Evolutionary conservation across 2,888 invertebrate species (phyloP).

Genomic region (Mantis religiosa): DNA sequence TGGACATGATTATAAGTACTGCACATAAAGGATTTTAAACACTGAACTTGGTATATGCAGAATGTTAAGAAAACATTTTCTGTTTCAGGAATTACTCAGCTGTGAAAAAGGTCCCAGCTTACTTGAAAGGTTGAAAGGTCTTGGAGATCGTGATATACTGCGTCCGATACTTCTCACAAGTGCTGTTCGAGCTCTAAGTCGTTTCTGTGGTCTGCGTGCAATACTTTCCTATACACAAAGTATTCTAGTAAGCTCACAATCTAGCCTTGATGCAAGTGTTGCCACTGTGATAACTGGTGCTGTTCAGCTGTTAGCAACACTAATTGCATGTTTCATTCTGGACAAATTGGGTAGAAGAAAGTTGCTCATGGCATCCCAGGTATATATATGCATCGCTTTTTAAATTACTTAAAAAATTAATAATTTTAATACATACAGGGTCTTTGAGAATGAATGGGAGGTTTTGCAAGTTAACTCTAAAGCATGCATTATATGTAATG

Average conservation of each 20-base stretch:
- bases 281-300: constrained; percentile 37
- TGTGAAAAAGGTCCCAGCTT: constrained; percentile 26
- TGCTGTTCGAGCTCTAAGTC: constrained; percentile 28
- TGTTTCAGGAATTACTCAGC: constrained; percentile 24
- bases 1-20: too few species aligned
- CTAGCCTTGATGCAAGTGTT: constrained; percentile 29
- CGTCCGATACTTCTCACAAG: constrained; percentile 23
- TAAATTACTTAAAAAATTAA: neutral
- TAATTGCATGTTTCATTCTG: constrained; percentile 34
- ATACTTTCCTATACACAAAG: constrained; percentile 30
- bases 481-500: too few species aligned
- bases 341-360: constrained; percentile 45
- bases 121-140: constrained; percentile 13
- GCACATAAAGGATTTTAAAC: too few species aligned
- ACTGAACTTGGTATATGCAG: neutral
- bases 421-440: too few species aligned
- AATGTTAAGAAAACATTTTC: neutral
- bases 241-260: constrained; percentile 23
- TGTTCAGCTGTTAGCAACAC: constrained; percentile 37
- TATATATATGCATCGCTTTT: constrained; percentile 9
- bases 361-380: constrained; percentile 43
- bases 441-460: too few species aligned
- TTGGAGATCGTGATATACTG: constrained; percentile 24
- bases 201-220: constrained; percentile 32
- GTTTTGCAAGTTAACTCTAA: too few species aligned